Evolutionary conservation across 1,140 invertebrate species (phyloP).

Genomic region (Leptestheria dahalacensis): DNA sequence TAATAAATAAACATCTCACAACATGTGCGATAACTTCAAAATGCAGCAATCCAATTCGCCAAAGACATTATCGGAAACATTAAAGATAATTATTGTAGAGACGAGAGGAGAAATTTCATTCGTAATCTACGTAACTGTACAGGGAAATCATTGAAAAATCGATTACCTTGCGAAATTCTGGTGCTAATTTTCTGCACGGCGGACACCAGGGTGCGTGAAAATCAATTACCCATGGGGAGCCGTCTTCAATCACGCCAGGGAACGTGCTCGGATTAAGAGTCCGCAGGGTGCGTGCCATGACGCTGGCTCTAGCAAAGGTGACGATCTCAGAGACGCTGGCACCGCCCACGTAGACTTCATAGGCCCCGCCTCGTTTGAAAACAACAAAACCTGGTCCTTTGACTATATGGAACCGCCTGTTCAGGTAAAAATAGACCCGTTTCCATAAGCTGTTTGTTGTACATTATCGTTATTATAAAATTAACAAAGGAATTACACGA

Average conservation of each 20-base stretch:
- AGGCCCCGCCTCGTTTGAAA: constrained; percentile 49
- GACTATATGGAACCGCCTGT: constrained; percentile 24
- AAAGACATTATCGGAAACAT: no score
- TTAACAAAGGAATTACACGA: no score
- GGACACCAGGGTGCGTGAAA: constrained; percentile 74
- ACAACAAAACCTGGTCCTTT: constrained; percentile 54
- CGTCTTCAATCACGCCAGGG: constrained; percentile 28
- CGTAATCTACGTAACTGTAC: no score
- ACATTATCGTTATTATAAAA: no score
- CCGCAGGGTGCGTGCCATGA: constrained; percentile 43
- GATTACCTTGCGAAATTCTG: constrained; percentile 53
- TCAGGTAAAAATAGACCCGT: constrained; percentile 4
- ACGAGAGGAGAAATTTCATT: no score
- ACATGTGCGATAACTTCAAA: no score
- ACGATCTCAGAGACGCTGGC: constrained; percentile 45
- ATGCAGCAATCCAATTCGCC: no score
- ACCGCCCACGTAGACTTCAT: constrained; percentile 53
- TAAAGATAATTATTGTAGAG: no score
- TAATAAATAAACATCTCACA: no score
- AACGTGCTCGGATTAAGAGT: constrained; percentile 45
- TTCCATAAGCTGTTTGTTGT: no score
- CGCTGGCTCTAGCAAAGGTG: constrained; percentile 48
- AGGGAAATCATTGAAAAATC: no score
- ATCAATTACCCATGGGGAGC: constrained; percentile 46
- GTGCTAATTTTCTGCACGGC: constrained; percentile 56